Evolutionary conservation across 2,797 vertebrate species (phyloP).

Genomic region (Anabas testudineus): DNA sequence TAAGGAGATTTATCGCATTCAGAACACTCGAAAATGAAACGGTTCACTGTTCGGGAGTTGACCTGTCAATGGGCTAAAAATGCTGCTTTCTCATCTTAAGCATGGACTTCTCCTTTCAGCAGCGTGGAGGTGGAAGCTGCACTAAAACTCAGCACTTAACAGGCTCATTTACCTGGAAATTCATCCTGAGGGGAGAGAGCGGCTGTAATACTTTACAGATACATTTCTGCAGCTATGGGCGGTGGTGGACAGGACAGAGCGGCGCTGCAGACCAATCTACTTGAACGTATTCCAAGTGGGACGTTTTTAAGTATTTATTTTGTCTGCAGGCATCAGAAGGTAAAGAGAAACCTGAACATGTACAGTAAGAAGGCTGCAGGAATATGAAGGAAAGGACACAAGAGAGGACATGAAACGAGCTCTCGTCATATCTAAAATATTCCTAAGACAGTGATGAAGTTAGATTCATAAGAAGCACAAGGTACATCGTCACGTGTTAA

Average conservation of each 20-base stretch:
- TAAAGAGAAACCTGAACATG: too few relatives aligned
- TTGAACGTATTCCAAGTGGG: conserved; percentile 26
- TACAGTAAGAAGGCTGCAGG: too few relatives aligned
- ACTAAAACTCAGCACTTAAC: conserved; percentile 41
- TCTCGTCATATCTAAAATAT: too few relatives aligned
- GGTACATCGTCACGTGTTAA: too few relatives aligned
- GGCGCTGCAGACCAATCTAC: conserved; percentile 14
- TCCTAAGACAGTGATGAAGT: too few relatives aligned
- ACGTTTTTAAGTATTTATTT: neutral
- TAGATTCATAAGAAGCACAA: too few relatives aligned
- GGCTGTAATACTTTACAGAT: conserved; percentile 44
- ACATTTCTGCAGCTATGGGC: conserved; percentile 42
- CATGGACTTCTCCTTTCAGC: neutral
- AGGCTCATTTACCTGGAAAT: conserved; percentile 45
- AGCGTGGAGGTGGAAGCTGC: conserved; percentile 1
- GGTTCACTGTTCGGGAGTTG: neutral
- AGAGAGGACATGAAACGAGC: too few relatives aligned
- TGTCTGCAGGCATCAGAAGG: conserved; percentile 5
- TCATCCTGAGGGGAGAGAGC: conserved; percentile 32
- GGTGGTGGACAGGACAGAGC: neutral
- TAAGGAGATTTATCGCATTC: neutral
- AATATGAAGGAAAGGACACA: too few relatives aligned
- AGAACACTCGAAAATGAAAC: neutral
- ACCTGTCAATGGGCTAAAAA: neutral
- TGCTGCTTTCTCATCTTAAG: conserved; percentile 3